Percentiles rank a stretch among this genome's conserved stretches.
phyloP scores from a whole-genome alignment of 2,113 vertebrate species.

The Eulemur macaco region DNA sequence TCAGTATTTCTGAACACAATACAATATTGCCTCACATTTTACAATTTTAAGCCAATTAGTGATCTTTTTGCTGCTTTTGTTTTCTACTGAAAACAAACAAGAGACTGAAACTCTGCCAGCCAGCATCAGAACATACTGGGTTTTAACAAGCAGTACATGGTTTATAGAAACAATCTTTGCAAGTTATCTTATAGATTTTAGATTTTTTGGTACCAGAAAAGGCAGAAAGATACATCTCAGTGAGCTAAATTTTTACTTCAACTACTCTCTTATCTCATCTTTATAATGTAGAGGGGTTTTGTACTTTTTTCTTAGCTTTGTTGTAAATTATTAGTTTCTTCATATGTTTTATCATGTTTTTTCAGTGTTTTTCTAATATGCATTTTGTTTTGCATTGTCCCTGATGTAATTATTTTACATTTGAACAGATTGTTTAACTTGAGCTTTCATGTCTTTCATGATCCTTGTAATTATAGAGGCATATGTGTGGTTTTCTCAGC shows the following conservation, averaged over 20 bases:
- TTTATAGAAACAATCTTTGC: neutral
- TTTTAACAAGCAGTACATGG: neutral
- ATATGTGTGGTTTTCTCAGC: neutral
- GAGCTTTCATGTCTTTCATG: neutral
- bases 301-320: neutral
- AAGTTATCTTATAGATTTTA: neutral
- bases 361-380: neutral
- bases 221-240: neutral
- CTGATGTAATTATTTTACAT: neutral
- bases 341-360: neutral
- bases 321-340: neutral
- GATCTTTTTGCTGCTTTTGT: neutral
- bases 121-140: neutral
- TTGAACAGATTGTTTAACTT: neutral
- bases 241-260: neutral
- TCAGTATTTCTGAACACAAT: neutral
- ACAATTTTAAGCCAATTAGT: neutral
- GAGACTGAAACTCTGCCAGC: neutral
- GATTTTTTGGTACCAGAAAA: neutral
- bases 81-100: neutral
- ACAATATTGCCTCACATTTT: neutral
- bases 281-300: neutral
- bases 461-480: neutral
- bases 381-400: neutral
- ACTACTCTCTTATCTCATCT: neutral